These are phyloP conservation scores for Silurus meridionalis DNA, from an alignment of 2,113 vertebrate species.

Conservation along the genomic window DNA sequence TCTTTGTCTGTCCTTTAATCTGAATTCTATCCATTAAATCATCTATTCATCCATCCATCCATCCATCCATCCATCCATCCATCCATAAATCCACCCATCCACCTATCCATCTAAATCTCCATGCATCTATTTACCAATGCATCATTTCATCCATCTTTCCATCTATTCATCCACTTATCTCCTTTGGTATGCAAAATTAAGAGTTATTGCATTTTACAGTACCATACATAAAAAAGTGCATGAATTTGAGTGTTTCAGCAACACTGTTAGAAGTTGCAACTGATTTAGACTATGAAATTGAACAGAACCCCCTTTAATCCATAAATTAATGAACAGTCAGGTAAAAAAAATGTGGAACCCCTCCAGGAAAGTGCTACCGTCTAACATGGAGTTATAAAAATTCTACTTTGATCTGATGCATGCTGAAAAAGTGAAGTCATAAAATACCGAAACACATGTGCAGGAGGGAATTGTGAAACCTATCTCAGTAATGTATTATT, in stretches of 20 bases:
- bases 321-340: slow-evolving; percentile 18
- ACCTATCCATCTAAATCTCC: not conserved
- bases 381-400: not conserved
- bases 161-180: not conserved
- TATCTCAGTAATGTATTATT: not conserved
- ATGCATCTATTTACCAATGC: too few relatives aligned
- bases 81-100: not conserved
- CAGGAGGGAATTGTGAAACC: not conserved
- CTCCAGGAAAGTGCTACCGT: slow-evolving; percentile 26
- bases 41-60: not conserved
- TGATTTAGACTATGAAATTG: not conserved
- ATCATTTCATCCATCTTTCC: not conserved
- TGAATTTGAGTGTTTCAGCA: not conserved
- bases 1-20: not conserved
- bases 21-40: not conserved
- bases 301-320: slow-evolving; percentile 11
- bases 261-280: not conserved
- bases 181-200: not conserved
- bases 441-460: slow-evolving; percentile 23
- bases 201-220: not conserved
- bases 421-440: not conserved
- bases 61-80: not conserved
- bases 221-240: not conserved
- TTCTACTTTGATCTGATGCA: slow-evolving; percentile 23
- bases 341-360: not conserved